A percentile compares a stretch with the other conserved stretches of the same genome.
Evolutionary conservation across 1,140 invertebrate genomes (phyloP).

Genomic region (Formica selysi): DNA sequence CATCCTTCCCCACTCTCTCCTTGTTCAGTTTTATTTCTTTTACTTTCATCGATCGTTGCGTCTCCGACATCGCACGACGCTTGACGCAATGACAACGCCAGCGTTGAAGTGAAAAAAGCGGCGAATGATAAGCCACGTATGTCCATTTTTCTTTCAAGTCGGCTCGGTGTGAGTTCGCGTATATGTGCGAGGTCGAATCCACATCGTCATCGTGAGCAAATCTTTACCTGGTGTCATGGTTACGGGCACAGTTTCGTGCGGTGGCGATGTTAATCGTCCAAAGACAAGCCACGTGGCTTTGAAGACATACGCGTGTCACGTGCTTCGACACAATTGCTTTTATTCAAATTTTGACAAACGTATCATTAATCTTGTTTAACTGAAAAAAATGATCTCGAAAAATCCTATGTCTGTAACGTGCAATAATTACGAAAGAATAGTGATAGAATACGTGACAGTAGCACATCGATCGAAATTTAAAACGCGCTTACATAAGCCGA

Average conservation of each 20-base stretch:
- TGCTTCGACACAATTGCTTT: not conserved
- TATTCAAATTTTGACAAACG: not conserved
- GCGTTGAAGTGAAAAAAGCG: constrained; percentile 13
- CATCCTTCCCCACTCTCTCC: not conserved
- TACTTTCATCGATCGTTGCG: constrained; percentile 49
- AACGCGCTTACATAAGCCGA: constrained; percentile 5
- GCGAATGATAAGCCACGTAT: constrained; percentile 17
- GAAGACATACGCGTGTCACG: not conserved
- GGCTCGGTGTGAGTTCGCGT: not conserved
- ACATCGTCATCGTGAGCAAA: not conserved
- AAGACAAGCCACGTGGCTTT: not conserved
- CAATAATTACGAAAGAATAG: not conserved
- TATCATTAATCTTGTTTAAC: not conserved
- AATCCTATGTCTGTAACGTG: not conserved
- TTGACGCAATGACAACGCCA: constrained; percentile 36
- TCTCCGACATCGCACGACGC: constrained; percentile 38
- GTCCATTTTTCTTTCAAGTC: not conserved
- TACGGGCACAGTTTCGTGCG: not conserved
- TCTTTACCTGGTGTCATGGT: not conserved
- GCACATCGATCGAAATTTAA: too few species aligned
- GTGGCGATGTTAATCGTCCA: not conserved
- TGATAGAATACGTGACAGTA: not conserved
- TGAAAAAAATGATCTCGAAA: not conserved
- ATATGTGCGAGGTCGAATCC: not conserved
- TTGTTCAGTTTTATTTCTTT: constrained; percentile 39